Evolutionary conservation across 2,797 vertebrate species (phyloP).

Genomic region (Myotis pilosus): DNA sequence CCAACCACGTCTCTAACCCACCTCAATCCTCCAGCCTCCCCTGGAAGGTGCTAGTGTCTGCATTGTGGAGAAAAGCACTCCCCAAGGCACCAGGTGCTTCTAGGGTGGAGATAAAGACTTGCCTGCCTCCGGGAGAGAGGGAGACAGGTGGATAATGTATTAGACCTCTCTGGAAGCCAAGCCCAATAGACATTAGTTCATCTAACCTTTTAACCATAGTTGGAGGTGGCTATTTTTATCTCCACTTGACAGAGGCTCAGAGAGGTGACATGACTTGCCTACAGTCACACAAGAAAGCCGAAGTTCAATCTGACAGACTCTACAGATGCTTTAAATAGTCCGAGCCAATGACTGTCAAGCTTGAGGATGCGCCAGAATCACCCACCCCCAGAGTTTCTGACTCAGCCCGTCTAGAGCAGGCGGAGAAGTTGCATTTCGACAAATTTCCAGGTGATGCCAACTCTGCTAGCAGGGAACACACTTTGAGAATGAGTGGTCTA

Average conservation of each 20-base stretch:
- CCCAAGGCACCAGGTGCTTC: not conserved
- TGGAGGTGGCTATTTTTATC: not conserved
- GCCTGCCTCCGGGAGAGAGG: not conserved
- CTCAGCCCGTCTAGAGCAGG: not conserved
- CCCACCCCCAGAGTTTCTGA: not conserved
- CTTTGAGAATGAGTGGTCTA: not conserved
- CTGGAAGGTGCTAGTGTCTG: not conserved
- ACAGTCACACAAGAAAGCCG: not conserved
- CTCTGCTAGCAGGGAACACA: not conserved
- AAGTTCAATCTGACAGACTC: not conserved
- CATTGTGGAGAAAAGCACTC: not conserved
- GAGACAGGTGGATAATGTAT: not conserved
- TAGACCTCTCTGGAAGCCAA: not conserved
- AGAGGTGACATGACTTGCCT: not conserved
- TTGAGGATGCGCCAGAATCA: not conserved
- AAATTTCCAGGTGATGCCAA: not conserved
- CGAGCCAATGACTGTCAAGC: not conserved
- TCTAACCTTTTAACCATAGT: not conserved
- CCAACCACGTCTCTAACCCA: not conserved
- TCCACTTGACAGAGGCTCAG: not conserved
- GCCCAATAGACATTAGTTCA: not conserved
- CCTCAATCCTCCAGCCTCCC: not conserved
- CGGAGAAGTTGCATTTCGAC: not conserved
- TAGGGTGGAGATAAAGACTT: not conserved
- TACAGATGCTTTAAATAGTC: not conserved